Percentiles rank a stretch among this genome's conserved stretches.
phyloP scores from a whole-genome alignment of 53 echinoderm and acorn worm species.

The Zoroaster sp. region DNA sequence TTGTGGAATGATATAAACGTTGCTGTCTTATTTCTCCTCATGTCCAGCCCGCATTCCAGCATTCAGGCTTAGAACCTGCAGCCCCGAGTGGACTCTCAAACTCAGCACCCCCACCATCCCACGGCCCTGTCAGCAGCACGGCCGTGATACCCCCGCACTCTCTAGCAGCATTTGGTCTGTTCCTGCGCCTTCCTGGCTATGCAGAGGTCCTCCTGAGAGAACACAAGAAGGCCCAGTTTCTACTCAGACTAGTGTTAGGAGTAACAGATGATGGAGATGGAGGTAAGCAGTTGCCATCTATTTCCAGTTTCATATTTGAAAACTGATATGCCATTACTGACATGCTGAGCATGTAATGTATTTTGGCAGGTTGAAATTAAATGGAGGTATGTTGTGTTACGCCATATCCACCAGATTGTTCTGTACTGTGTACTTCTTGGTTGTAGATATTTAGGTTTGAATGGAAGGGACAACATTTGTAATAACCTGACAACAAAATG shows the following conservation, averaged over 20 bases:
- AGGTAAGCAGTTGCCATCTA: constrained; percentile 62
- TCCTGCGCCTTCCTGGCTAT: constrained; percentile 94
- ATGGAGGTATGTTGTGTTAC: too few species aligned
- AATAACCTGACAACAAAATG: too few species aligned
- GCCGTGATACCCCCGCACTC: constrained; percentile 96
- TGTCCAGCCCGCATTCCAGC: constrained; percentile 21
- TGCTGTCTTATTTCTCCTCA: background rate
- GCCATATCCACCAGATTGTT: too few species aligned
- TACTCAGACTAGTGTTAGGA: constrained; percentile 85
- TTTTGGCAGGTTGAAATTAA: too few species aligned
- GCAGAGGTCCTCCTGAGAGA: constrained; percentile 95
- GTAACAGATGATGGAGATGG: constrained; percentile 96
- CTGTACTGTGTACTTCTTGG: too few species aligned
- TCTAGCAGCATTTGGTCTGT: constrained; percentile 95
- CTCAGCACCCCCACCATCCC: background rate
- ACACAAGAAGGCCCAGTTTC: constrained; percentile 96
- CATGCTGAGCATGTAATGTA: too few species aligned
- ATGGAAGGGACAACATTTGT: too few species aligned
- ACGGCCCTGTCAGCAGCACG: constrained; percentile 42
- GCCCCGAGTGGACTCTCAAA: constrained; percentile 20
- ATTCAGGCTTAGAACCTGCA: constrained; percentile 23
- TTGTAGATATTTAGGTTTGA: too few species aligned
- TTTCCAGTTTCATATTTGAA: too few species aligned
- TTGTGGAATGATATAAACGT: background rate
- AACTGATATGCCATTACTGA: too few species aligned